Percentiles rank a stretch among this genome's conserved stretches.
Evolutionary conservation across 2,113 vertebrate genomes (phyloP).

Genomic region (Loxodonta africana): DNA sequence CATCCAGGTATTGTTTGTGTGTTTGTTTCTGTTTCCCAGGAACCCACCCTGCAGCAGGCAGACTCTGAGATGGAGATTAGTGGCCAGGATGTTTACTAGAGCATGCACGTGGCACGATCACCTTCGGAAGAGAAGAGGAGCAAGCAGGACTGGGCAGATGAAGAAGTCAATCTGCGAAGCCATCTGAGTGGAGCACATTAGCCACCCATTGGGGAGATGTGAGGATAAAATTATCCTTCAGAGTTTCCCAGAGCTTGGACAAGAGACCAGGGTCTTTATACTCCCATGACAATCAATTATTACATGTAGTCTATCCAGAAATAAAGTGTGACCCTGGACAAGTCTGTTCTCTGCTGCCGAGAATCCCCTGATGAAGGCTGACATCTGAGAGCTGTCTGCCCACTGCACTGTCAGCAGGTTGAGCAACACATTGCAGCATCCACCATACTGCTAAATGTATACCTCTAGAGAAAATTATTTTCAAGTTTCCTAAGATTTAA

Average conservation of each 20-base stretch:
- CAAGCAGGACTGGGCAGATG: background rate
- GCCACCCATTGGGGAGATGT: background rate
- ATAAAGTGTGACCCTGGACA: background rate
- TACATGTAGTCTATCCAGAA: background rate
- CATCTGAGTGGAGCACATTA: background rate
- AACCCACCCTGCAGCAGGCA: background rate
- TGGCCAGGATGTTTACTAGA: background rate
- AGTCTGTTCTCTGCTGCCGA: background rate
- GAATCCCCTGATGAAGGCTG: background rate
- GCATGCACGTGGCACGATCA: background rate
- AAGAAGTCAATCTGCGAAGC: background rate
- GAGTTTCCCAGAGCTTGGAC: background rate
- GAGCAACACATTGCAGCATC: background rate
- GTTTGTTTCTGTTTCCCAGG: background rate
- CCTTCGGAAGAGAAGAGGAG: background rate
- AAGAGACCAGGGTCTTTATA: background rate
- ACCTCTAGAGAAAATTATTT: background rate
- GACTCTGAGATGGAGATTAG: slow-evolving; percentile 3
- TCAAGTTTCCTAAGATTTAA: slow-evolving; percentile 29
- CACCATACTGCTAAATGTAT: background rate
- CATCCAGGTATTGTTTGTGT: background rate
- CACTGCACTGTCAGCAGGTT: background rate
- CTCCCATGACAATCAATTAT: background rate
- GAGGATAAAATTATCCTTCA: background rate
- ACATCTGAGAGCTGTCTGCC: background rate